A percentile compares a stretch with the other conserved stretches of the same genome.
phyloP scores from a whole-genome alignment of 2,113 vertebrate species.

The Gopherus flavomarginatus region DNA sequence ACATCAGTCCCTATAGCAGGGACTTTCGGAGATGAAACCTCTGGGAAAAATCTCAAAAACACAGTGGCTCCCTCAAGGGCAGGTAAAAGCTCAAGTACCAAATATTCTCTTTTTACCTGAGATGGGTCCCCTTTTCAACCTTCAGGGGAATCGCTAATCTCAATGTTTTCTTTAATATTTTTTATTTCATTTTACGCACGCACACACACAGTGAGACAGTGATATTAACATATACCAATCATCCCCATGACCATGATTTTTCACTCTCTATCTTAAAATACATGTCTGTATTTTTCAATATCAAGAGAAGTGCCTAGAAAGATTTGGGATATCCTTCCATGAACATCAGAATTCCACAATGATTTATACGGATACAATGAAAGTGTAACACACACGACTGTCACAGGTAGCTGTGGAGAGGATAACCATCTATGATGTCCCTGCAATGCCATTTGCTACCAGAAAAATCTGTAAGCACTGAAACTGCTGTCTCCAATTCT shows the following conservation, averaged over 20 bases:
- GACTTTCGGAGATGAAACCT: not conserved
- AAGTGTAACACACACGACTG: not conserved
- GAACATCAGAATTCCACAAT: not conserved
- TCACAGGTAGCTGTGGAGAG: not conserved
- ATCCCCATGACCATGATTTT: not conserved
- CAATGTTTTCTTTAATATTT: not conserved
- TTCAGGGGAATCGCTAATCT: not conserved
- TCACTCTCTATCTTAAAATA: not conserved
- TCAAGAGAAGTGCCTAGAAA: not conserved
- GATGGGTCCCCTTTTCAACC: not conserved
- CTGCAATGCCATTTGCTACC: not conserved
- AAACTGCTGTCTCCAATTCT: not conserved
- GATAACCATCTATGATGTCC: not conserved
- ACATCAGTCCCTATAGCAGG: not conserved
- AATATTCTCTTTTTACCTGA: not conserved
- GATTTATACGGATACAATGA: not conserved
- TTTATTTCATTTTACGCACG: not conserved
- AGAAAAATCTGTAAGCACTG: not conserved
- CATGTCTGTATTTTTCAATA: not conserved
- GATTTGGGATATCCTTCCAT: not conserved
- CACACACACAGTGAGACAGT: not conserved
- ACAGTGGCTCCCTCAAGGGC: not conserved
- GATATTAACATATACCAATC: not conserved
- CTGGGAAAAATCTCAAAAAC: constrained; percentile 10
- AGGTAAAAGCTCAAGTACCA: not conserved